Conservation (phyloP, 2,113 vertebrate genomes). For the Psilopsiagon aurifrons region DNA sequence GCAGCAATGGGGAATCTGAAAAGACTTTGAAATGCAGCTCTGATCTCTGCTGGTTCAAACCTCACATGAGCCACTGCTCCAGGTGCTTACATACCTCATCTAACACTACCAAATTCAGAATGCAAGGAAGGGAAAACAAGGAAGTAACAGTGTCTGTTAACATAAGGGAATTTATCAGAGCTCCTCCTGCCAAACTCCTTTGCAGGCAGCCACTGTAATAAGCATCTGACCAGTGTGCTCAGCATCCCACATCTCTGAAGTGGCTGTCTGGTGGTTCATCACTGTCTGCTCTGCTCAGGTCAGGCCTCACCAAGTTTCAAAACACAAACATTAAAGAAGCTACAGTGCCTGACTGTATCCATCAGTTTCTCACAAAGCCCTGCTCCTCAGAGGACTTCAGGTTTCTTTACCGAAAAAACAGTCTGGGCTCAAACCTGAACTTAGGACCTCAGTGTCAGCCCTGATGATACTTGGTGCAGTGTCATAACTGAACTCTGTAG, state of each 20-base stretch:
- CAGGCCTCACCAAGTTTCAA: neutral
- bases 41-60: constrained; percentile 21
- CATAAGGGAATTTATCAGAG: neutral
- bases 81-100: neutral
- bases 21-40: constrained; percentile 20
- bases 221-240: neutral
- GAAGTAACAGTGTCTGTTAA: neutral
- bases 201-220: neutral
- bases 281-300: neutral
- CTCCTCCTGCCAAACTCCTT: neutral
- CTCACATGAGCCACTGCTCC: neutral
- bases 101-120: neutral
- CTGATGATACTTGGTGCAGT: neutral
- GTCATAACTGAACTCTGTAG: neutral
- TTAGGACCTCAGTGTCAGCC: neutral
- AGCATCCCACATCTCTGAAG: neutral
- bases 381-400: neutral
- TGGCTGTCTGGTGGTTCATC: neutral
- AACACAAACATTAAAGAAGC: neutral
- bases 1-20: neutral
- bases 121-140: neutral
- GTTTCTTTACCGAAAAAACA: neutral
- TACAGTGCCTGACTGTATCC: neutral
- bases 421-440: neutral
- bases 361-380: neutral